phyloP scores from a whole-genome alignment of 2,888 invertebrate species.

The Mantis religiosa region DNA sequence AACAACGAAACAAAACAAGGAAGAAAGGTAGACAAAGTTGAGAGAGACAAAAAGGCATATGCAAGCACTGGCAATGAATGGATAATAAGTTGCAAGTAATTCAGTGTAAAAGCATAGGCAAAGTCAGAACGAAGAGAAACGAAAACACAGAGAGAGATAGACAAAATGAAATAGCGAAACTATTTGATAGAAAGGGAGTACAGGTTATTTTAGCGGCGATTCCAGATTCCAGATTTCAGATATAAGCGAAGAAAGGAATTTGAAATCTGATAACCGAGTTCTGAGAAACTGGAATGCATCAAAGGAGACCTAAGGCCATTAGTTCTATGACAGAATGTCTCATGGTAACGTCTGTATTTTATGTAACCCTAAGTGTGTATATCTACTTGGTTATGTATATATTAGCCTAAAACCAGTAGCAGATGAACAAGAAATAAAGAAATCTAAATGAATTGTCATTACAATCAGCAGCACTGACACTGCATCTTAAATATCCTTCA shows the following conservation, averaged over 20 bases:
- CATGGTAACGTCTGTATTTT: background rate
- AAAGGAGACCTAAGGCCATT: background rate
- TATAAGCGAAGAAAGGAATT: background rate
- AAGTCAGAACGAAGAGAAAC: background rate
- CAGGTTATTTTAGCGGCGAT: background rate
- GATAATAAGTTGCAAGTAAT: background rate
- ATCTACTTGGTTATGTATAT: too few species aligned
- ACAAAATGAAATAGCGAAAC: background rate
- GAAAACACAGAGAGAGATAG: background rate
- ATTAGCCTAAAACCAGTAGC: too few species aligned
- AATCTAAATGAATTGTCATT: too few species aligned
- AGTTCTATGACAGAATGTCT: background rate
- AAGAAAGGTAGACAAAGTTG: background rate
- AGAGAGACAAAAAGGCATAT: background rate
- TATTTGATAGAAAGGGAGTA: background rate
- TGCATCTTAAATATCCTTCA: too few species aligned
- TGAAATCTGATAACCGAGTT: background rate
- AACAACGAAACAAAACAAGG: background rate
- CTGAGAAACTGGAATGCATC: background rate
- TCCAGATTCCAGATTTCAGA: background rate
- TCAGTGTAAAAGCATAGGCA: too few species aligned
- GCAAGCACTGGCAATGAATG: background rate
- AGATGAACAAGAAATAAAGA: too few species aligned
- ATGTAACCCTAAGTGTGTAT: background rate
- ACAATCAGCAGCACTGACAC: too few species aligned